Conservation (phyloP, 30 jellyfish, hydroid and myxozoan genomes). For the Cassiopea xamachana region DNA sequence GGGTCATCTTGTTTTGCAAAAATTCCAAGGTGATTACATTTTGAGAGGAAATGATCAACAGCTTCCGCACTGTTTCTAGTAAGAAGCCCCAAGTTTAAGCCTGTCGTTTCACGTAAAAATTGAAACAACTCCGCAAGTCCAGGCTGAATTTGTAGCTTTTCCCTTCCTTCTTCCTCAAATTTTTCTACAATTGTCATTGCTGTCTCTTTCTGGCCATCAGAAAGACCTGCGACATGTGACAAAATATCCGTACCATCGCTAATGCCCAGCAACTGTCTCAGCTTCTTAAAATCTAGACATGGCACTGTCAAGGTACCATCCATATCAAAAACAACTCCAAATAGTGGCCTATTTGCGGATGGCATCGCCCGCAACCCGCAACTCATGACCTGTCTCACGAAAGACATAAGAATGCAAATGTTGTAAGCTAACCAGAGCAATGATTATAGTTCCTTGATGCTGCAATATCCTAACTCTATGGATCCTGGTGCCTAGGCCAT, state of each 20-base stretch:
- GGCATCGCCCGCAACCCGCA: background rate
- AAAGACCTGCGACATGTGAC: slow-evolving; percentile 63
- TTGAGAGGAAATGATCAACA: slow-evolving; percentile 74
- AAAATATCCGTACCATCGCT: slow-evolving; percentile 71
- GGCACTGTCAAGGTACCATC: slow-evolving; percentile 99
- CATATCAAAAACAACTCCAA: slow-evolving; percentile 90
- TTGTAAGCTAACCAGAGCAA: background rate
- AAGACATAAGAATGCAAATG: background rate
- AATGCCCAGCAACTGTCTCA: slow-evolving; percentile 57
- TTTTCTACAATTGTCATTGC: slow-evolving; percentile 69
- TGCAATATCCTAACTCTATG: too few relatives aligned
- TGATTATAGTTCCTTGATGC: too few relatives aligned
- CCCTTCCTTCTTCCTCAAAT: slow-evolving; percentile 90
- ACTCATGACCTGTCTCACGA: background rate
- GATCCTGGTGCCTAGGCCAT: slow-evolving; percentile 52
- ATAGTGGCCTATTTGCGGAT: slow-evolving; percentile 11
- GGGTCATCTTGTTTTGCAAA: background rate
- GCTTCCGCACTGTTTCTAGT: slow-evolving; percentile 82
- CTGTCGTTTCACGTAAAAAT: slow-evolving; percentile 30
- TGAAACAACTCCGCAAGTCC: slow-evolving; percentile 58
- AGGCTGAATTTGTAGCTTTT: slow-evolving; percentile 76
- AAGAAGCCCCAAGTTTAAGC: slow-evolving; percentile 66
- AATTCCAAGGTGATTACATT: slow-evolving; percentile 38
- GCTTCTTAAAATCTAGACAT: slow-evolving; percentile 70
- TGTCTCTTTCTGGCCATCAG: slow-evolving; percentile 50